These are phyloP conservation scores for Apaloderma vittatum DNA, from an alignment of 2,113 vertebrate species.

Conservation along the genomic window DNA sequence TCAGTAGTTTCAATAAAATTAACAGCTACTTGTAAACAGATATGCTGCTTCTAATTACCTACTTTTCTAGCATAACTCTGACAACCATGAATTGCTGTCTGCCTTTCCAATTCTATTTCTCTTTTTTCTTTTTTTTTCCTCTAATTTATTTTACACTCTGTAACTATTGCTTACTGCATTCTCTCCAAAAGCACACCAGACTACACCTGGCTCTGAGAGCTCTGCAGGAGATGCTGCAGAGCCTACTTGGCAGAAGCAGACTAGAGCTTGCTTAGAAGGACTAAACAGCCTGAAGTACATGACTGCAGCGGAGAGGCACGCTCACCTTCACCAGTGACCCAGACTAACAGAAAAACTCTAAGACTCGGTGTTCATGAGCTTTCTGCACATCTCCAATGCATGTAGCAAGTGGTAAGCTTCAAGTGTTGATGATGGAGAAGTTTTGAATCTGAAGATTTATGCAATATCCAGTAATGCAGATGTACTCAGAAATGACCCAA, in stretches of 20 bases:
- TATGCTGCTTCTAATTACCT: not conserved
- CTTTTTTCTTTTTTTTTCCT: not conserved
- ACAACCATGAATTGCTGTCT: not conserved
- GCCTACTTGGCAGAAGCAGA: not conserved
- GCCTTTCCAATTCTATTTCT: not conserved
- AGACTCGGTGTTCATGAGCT: not conserved
- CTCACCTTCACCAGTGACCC: not conserved
- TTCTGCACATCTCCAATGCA: not conserved
- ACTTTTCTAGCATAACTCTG: not conserved
- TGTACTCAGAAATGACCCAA: not conserved
- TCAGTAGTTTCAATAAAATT: not conserved
- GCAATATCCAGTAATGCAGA: not conserved
- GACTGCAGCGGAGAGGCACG: fast-evolving
- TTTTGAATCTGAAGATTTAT: not conserved
- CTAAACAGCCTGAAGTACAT: fast-evolving
- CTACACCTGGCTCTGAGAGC: not conserved
- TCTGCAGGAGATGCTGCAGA: not conserved
- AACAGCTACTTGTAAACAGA: not conserved
- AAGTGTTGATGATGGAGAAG: not conserved
- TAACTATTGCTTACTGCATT: not conserved
- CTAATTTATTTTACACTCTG: not conserved
- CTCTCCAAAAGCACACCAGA: not conserved
- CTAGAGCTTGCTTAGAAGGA: not conserved
- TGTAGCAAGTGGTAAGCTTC: not conserved
- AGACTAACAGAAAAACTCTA: not conserved